phyloP scores from a whole-genome alignment of 2,113 vertebrate species.

The Ovibos moschatus region DNA sequence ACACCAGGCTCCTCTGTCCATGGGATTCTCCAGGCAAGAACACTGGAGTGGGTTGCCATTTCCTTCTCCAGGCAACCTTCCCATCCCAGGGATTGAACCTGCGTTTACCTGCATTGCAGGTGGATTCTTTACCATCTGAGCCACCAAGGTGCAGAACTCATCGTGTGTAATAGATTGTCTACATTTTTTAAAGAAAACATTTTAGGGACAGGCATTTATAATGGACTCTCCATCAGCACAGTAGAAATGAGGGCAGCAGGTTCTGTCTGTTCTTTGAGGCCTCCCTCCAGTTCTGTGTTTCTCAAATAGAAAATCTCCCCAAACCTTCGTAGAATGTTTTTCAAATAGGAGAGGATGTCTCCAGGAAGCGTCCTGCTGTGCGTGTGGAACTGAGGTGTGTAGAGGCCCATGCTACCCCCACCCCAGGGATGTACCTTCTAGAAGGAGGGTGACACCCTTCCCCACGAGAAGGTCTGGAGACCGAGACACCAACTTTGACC shows the following conservation, averaged over 20 bases:
- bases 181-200: neutral
- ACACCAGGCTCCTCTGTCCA: neutral
- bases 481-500: neutral
- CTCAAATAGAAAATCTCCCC: neutral
- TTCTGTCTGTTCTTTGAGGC: neutral
- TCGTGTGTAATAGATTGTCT: neutral
- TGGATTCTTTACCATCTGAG: neutral
- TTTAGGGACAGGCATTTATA: too few relatives aligned
- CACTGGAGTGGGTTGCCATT: neutral
- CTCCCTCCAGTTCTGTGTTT: neutral
- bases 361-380: neutral
- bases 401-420: rapidly evolving
- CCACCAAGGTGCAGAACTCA: neutral
- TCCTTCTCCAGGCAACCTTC: neutral
- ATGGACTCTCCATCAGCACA: neutral
- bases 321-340: neutral
- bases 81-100: neutral
- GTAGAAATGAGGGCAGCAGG: too few relatives aligned
- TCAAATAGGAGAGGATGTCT: neutral
- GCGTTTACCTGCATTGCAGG: neutral
- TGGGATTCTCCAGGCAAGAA: neutral
- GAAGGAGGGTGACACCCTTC: neutral
- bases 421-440: neutral
- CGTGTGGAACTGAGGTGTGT: neutral
- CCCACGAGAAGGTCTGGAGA: neutral